phyloP scores from a whole-genome alignment of 2,888 invertebrate species.

The Phortica okadai region DNA sequence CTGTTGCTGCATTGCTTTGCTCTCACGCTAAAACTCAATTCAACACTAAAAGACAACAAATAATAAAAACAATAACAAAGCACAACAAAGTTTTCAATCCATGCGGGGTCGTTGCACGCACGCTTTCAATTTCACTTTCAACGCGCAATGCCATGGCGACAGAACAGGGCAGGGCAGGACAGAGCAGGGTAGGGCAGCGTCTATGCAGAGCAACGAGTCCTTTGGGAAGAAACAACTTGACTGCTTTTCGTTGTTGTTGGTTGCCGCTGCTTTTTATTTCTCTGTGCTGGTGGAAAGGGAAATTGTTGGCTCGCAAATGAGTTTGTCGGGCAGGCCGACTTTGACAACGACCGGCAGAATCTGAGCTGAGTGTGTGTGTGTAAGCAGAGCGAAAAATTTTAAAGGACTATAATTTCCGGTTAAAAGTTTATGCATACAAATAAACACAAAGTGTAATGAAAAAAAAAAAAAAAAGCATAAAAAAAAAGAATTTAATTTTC shows the following conservation, averaged over 20 bases:
- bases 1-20: slow-evolving; percentile 27
- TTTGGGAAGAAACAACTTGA: neutral
- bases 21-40: neutral
- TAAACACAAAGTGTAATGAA: too few relatives aligned
- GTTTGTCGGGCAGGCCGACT: too few relatives aligned
- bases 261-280: neutral
- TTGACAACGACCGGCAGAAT: too few relatives aligned
- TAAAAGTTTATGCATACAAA: neutral
- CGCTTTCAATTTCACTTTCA: slow-evolving; percentile 62
- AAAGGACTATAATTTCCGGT: neutral
- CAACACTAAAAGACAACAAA: too few relatives aligned
- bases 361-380: too few relatives aligned
- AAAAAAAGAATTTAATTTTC: too few relatives aligned
- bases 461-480: too few relatives aligned
- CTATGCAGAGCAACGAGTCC: neutral
- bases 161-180: too few relatives aligned
- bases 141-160: neutral
- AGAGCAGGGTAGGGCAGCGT: too few relatives aligned
- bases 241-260: slow-evolving; percentile 32
- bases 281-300: neutral
- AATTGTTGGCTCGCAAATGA: too few relatives aligned
- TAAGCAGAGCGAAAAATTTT: neutral
- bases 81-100: slow-evolving; percentile 33
- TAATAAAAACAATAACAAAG: slow-evolving; percentile 9
- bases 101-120: slow-evolving; percentile 65